A percentile compares a stretch with the other conserved stretches of the same genome.
Evolutionary conservation across 2,113 vertebrate species (phyloP).

Genomic region (Sakesphorus luctuosus): DNA sequence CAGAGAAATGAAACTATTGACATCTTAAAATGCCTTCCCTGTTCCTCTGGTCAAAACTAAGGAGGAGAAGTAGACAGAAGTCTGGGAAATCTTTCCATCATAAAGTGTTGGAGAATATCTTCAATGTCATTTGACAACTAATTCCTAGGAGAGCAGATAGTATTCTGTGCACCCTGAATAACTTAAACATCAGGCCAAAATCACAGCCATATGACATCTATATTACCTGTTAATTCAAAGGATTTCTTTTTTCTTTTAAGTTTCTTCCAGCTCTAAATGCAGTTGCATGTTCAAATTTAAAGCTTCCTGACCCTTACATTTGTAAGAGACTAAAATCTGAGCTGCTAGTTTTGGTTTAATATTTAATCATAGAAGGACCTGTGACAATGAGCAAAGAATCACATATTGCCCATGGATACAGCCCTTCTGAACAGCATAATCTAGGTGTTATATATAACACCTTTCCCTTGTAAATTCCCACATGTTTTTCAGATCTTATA

Average conservation of each 20-base stretch:
- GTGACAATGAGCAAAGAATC: neutral
- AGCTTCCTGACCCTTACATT: neutral
- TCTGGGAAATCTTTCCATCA: neutral
- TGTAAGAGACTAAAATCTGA: neutral
- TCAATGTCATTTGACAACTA: neutral
- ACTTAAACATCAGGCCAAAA: neutral
- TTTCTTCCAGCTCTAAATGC: neutral
- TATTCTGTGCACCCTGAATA: neutral
- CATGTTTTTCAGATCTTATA: neutral
- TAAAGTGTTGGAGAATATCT: neutral
- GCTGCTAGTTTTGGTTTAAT: neutral
- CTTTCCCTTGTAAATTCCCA: neutral
- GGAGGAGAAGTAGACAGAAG: neutral
- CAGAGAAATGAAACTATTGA: neutral
- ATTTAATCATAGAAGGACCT: neutral
- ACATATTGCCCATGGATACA: neutral
- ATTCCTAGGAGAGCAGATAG: neutral
- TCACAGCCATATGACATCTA: neutral
- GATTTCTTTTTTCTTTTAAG: neutral
- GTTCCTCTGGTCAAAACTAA: neutral
- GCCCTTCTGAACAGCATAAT: neutral
- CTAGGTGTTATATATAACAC: neutral
- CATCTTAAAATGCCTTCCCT: neutral
- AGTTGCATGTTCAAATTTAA: neutral
- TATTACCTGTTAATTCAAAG: neutral